Evolutionary conservation across 2,888 invertebrate species (phyloP), one percentile per base, ranked within the genome.

Genomic region (Noctua pronuba): DNA sequence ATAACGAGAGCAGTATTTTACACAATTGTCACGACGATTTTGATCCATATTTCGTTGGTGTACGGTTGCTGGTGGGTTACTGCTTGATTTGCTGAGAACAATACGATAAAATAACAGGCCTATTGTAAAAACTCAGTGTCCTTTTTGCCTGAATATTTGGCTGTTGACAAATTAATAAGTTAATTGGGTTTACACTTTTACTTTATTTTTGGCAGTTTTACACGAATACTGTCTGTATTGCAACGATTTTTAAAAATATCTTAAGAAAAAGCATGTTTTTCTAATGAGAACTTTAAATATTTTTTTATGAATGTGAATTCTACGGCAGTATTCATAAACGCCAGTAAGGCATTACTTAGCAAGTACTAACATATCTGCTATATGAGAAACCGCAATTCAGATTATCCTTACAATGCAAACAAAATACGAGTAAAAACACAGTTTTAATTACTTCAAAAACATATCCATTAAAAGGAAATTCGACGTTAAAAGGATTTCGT

Each of bases 401-500:
- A 21, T 31, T 49, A 16, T 11, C 46, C 16, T 16, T 4, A 6
- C 24, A 69, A 69, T 28, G 16, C 28, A 28, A 64, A 46, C 58
- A 28, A 69, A 58, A 41, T 49, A 7, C 21, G 31, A 18, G 16
- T 38, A 11, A 55, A 55, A 78, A 65, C 46, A 55, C 13, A 31
- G 11, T 49, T 71, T 65, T 79, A 79, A 79, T 79, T 68, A 65
- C 62, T 64, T 58, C 52, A 2, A 71, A 73, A 68, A 67, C 44
- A 11, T 21, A 55, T 67, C 65, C 62, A 74, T 75, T 55, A 52
- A 72, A 24, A 13, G 35, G 7, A 24, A 31, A 49, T 64, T 66
- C 28, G 24, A 60, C 38, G 66, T 73, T 77, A 7, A 69, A 82
- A 82, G 55, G 70, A 71, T 70, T 62, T 75, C 65, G 67, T 24